A percentile compares a stretch with the other conserved stretches of the same genome.
phyloP scores from a whole-genome alignment of 1,140 invertebrate species.

The Caenorhabditis remanei region DNA sequence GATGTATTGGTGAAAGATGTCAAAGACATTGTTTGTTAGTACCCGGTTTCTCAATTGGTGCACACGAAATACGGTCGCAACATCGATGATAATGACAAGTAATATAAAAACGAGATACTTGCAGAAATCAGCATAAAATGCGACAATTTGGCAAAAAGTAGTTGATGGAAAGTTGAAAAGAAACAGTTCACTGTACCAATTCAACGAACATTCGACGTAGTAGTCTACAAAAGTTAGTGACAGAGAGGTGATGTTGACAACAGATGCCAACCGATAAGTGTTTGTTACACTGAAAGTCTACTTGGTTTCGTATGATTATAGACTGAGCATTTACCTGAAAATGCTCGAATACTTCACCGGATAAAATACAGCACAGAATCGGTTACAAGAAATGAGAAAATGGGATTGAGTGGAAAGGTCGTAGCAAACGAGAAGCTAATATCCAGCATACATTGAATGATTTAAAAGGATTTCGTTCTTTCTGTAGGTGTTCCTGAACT shows the following conservation, averaged over 20 bases:
- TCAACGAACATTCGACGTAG: not conserved
- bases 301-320: not conserved
- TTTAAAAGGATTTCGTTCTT: not conserved
- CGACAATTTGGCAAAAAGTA: not conserved
- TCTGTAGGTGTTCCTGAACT: not conserved
- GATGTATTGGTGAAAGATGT: not conserved
- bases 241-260: not conserved
- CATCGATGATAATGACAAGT: not conserved
- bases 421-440: not conserved
- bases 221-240: not conserved
- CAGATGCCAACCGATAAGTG: not conserved
- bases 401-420: not conserved
- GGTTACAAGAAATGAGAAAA: not conserved
- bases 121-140: conserved; percentile 1
- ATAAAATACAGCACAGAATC: conserved; percentile 12
- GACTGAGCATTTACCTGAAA: not conserved
- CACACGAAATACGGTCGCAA: not conserved
- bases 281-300: not conserved
- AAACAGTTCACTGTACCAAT: not conserved
- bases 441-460: not conserved
- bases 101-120: not conserved
- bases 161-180: not conserved
- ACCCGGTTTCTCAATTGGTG: not conserved
- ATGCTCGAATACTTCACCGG: not conserved
- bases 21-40: not conserved